Conservation (phyloP, 2,797 vertebrate species). For the Chelonia mydas region DNA sequence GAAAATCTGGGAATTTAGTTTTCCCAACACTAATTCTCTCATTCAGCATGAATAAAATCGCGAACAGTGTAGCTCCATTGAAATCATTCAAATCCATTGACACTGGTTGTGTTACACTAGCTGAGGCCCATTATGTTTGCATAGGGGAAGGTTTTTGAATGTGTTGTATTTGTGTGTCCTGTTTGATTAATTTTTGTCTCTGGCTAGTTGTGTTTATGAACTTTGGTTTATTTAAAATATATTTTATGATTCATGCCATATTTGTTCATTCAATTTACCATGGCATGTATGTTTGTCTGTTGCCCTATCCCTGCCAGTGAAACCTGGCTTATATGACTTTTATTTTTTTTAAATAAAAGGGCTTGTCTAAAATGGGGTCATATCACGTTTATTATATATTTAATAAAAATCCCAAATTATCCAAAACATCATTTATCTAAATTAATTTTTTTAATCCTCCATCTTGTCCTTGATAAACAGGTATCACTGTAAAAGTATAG, state of each 20-base stretch:
- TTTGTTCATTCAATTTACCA: background rate
- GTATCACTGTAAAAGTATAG: background rate
- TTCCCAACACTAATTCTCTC: background rate
- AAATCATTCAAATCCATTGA: background rate
- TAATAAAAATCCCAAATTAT: background rate
- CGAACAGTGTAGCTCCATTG: background rate
- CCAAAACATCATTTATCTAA: background rate
- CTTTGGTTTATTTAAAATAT: background rate
- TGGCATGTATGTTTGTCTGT: background rate
- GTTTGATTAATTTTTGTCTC: background rate
- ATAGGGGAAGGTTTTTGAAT: background rate
- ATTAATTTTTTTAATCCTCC: background rate
- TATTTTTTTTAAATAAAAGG: background rate
- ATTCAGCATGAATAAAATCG: background rate
- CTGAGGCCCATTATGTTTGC: background rate
- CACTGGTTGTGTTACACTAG: background rate
- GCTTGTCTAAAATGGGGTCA: background rate
- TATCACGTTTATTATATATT: background rate
- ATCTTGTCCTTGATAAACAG: background rate
- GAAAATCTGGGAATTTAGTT: rapidly evolving
- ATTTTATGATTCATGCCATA: background rate
- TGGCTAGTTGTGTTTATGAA: background rate
- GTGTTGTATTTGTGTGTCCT: background rate
- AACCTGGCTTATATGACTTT: background rate
- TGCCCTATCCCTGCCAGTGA: background rate